These are phyloP conservation scores for Pseudomugil tenellus DNA, from an alignment of 2,797 vertebrate species.

Conservation along the genomic window DNA sequence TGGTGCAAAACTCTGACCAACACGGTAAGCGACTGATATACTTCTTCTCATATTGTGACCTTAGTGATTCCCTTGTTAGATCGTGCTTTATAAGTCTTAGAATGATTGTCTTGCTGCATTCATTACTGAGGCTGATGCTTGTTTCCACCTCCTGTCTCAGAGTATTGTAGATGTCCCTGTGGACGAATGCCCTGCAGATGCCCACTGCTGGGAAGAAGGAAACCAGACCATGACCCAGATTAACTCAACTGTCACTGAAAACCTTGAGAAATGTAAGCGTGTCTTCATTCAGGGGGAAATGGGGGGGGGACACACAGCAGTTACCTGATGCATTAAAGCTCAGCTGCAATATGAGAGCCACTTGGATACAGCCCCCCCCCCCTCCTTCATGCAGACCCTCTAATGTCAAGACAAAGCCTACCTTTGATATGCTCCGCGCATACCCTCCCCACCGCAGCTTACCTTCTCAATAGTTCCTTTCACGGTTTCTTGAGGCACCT, in stretches of 20 bases:
- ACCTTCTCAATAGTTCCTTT: constrained; percentile 78
- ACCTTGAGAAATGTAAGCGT: constrained; percentile 88
- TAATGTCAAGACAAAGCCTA: constrained; percentile 70
- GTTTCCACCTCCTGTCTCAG: constrained; percentile 58
- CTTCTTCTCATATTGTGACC: constrained; percentile 20
- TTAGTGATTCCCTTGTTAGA: constrained; percentile 21
- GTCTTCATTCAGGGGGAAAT: background rate
- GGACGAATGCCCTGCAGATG: constrained; percentile 78
- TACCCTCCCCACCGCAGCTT: constrained; percentile 29
- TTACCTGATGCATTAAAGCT: constrained; percentile 48
- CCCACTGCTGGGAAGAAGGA: constrained; percentile 83
- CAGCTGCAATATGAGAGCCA: constrained; percentile 54
- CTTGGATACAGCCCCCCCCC: constrained; percentile 33
- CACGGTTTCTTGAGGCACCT: constrained; percentile 52
- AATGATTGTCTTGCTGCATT: constrained; percentile 16
- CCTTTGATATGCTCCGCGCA: constrained; percentile 72
- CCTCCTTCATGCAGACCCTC: constrained; percentile 45
- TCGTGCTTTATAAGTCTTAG: constrained; percentile 38
- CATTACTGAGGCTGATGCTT: background rate
- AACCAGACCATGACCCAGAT: constrained; percentile 77
- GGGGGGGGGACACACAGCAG: constrained; percentile 20
- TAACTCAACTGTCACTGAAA: constrained; percentile 78
- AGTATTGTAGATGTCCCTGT: constrained; percentile 83
- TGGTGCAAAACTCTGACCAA: constrained; percentile 87
- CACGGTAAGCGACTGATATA: constrained; percentile 80